These are phyloP conservation scores for Teleiodes luculella DNA, from an alignment of 2,888 invertebrate genomes.

Conservation along the genomic window DNA sequence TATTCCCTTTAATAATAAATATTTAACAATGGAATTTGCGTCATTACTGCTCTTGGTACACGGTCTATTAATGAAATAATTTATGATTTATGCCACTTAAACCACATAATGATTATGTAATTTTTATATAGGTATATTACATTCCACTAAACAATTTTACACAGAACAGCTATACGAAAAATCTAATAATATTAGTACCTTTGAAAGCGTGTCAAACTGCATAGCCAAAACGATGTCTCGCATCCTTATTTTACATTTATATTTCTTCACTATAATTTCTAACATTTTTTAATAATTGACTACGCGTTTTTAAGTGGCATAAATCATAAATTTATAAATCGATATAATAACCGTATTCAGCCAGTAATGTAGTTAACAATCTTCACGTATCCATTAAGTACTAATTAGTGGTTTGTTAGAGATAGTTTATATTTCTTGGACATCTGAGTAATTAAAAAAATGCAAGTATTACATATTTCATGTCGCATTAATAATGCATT, in stretches of 20 bases:
- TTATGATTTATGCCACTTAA: not conserved
- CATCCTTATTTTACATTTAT: not conserved
- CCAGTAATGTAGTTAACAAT: not conserved
- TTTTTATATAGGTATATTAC: no score
- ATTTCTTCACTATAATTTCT: not conserved
- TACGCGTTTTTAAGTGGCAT: not conserved
- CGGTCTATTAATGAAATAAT: not conserved
- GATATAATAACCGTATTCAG: not conserved
- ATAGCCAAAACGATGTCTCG: no score
- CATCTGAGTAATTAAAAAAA: slow-evolving; percentile 5
- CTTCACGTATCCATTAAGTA: not conserved
- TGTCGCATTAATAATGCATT: slow-evolving; percentile 8
- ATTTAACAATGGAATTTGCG: not conserved
- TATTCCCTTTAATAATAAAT: not conserved
- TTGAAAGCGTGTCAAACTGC: no score
- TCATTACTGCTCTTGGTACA: not conserved
- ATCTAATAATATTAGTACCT: no score
- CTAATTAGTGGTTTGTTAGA: not conserved
- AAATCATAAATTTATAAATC: not conserved
- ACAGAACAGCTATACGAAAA: no score
- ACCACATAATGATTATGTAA: not conserved
- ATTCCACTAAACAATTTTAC: no score
- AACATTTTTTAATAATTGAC: not conserved
- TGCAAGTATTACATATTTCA: slow-evolving; percentile 10
- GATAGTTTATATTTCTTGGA: not conserved